Conservation (phyloP, 1,140 invertebrate genomes). For the Hydropsyche tenuis region DNA sequence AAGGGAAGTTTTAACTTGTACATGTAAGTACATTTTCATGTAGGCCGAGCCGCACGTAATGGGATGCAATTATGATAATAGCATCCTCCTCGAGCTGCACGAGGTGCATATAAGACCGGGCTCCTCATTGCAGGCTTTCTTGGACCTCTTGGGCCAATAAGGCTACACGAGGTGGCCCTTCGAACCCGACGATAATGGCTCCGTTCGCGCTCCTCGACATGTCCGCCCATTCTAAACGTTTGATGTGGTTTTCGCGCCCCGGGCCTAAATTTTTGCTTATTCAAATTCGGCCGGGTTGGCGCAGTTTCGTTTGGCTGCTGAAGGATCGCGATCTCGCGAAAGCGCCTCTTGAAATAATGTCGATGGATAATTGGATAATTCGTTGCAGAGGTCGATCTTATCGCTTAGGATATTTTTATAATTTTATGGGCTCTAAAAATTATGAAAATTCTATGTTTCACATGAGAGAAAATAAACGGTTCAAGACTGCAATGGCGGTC, state of each 20-base stretch:
- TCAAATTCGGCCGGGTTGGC: not conserved
- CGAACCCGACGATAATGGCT: constrained; percentile 28
- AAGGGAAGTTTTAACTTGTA: too few relatives aligned
- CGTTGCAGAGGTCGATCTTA: constrained; percentile 1
- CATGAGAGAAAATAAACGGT: too few relatives aligned
- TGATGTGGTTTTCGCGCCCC: not conserved
- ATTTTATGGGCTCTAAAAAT: constrained; percentile 12
- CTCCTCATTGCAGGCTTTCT: not conserved
- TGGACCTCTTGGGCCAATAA: constrained; percentile 1
- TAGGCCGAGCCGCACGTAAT: constrained; percentile 37
- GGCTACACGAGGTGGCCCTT: not conserved
- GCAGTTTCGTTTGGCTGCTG: not conserved
- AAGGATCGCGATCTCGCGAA: not conserved
- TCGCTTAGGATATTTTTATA: constrained; percentile 19
- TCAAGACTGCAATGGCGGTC: too few relatives aligned
- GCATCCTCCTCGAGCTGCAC: constrained; percentile 26
- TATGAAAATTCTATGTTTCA: not conserved
- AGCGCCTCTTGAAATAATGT: not conserved
- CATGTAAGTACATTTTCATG: constrained; percentile 26
- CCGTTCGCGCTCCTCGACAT: constrained; percentile 28
- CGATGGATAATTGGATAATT: constrained; percentile 19
- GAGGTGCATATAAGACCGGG: constrained; percentile 17
- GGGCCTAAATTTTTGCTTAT: not conserved
- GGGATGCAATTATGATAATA: constrained; percentile 51
- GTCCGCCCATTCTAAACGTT: constrained; percentile 4